Base-by-base conservation (phyloP, 2,113 vertebrate species). In the Micronycteris hirsuta region DNA sequence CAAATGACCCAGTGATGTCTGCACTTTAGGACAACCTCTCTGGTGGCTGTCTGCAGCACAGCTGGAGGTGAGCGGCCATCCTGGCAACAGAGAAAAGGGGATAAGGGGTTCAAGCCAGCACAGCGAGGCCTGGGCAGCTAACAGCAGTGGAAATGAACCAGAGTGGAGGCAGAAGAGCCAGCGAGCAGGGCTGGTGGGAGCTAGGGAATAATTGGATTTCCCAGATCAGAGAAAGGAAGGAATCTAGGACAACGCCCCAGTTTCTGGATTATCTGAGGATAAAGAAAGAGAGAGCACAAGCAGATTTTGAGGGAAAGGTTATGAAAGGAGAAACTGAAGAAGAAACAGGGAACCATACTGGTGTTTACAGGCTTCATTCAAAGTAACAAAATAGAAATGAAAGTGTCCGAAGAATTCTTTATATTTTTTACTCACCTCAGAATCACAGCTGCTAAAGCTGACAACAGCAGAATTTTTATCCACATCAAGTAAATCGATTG, bases 391-490 rank as follows among this genome's bases (percentile, higher is more conserved):
- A 43, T 14, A 96, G 74, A 74, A 70, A 94, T n/a, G 15, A n/a
- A 96, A 88, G 43, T 0, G 0, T 38, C 8, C 54, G 0, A 36
- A 56, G 0, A 7, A 65, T 54, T 67, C 41, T 92, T 70, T 8
- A 43, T 22, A 56, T 52, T 43, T 77, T 96, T 65, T 86, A 97
- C 98, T 99, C 97, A 99, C 99, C 99, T 99, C 99, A 77, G 99
- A 98, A 98, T 99, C 99, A 98, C 99, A 99, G 98, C 99, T 99
- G 97, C 99, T 99, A 97, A 99, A 99, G 98, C 99, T 99, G 97
- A 99, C 99, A 81, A 99, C 99, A 5, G 99, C 99, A 47, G 99
- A 99, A 98, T 99, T 99, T 98, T 99, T 99, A 97, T 99, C 99
- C 97, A 99, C 99, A 91, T 99, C 99, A 95, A 99, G 98, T 94